Percentiles rank a stretch among this genome's conserved stretches.
Evolutionary conservation across 2,888 invertebrate genomes (phyloP).

Genomic region (Tridacna gigas): DNA sequence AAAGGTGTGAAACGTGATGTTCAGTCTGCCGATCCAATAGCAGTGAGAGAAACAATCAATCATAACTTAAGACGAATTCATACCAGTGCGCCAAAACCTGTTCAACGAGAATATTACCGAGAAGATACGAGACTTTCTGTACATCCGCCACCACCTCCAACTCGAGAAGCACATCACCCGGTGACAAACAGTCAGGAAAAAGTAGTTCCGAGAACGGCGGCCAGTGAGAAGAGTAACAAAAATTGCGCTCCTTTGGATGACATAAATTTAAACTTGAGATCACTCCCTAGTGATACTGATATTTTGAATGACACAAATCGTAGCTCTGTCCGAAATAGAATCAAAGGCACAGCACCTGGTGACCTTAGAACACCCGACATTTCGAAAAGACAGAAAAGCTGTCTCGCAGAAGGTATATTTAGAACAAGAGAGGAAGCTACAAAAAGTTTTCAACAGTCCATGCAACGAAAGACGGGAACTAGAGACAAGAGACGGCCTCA

Average conservation of each 20-base stretch:
- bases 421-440: conserved; percentile 64
- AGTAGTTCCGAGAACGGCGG: conserved; percentile 13
- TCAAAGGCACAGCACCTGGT: conserved; percentile 7
- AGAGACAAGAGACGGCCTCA: conserved; percentile 28
- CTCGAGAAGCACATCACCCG: conserved; percentile 6
- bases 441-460: conserved; percentile 38
- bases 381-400: conserved; percentile 16
- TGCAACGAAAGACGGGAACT: conserved; percentile 42
- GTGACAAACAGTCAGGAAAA: background rate
- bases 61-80: background rate
- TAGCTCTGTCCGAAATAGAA: conserved; percentile 11
- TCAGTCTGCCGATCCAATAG: conserved; percentile 44
- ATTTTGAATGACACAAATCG: background rate
- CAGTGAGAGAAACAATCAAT: background rate
- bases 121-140: conserved; percentile 2
- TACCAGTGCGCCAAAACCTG: conserved; percentile 16
- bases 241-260: background rate
- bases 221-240: conserved; percentile 7
- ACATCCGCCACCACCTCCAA: conserved; percentile 18
- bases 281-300: background rate
- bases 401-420: conserved; percentile 29
- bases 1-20: conserved; percentile 21
- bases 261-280: conserved; percentile 28
- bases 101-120: background rate
- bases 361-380: conserved; percentile 14